phyloP scores from a whole-genome alignment of 1,140 invertebrate genomes.

The Conus betulinus region DNA sequence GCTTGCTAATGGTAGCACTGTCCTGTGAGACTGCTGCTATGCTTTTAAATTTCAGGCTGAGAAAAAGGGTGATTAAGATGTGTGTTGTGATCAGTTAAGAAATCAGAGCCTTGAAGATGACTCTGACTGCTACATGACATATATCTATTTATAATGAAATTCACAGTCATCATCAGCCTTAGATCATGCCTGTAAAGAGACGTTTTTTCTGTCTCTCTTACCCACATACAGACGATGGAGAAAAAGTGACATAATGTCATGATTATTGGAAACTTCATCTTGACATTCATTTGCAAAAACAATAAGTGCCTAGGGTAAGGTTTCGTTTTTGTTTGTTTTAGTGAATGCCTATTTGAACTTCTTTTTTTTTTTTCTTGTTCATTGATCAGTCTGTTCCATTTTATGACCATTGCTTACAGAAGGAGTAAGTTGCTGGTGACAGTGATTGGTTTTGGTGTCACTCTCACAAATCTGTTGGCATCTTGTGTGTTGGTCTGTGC shows the following conservation, averaged over 20 bases:
- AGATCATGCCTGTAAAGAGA: too few relatives aligned
- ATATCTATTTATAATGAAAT: too few relatives aligned
- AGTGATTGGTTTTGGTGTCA: not conserved
- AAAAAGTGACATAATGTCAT: not conserved
- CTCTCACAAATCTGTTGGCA: not conserved
- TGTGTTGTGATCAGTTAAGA: too few relatives aligned
- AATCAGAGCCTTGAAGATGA: too few relatives aligned
- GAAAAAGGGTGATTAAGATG: too few relatives aligned
- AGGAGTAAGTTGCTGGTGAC: not conserved
- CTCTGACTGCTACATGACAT: too few relatives aligned
- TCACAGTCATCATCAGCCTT: too few relatives aligned
- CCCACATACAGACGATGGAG: not conserved
- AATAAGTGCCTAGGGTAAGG: not conserved
- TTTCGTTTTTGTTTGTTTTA: not conserved
- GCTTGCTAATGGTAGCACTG: too few relatives aligned
- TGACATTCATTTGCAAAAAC: not conserved
- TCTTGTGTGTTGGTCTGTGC: not conserved
- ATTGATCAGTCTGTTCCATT: not conserved
- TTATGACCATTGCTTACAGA: not conserved
- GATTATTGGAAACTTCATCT: not conserved
- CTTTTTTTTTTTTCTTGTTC: not conserved
- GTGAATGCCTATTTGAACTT: not conserved
- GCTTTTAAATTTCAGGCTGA: too few relatives aligned
- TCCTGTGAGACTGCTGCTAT: too few relatives aligned
- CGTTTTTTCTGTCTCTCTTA: too few relatives aligned